Base-by-base conservation (phyloP, 2,888 invertebrate species). In the Octodonta nipae region DNA sequence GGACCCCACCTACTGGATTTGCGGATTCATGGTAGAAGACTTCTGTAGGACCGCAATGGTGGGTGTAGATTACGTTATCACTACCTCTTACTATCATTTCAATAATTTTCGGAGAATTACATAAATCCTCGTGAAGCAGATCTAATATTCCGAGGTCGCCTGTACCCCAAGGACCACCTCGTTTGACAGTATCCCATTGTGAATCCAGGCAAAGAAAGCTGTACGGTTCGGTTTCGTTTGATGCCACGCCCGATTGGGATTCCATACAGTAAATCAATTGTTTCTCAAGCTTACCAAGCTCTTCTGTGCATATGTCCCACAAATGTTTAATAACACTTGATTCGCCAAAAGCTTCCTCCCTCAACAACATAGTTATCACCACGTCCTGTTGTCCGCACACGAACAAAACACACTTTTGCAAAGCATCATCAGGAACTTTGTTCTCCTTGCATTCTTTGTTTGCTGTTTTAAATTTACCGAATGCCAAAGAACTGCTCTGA, bases 341-440 rank as follows among this genome's bases (percentile, higher is more conserved):
- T 46, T 80, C 71, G 28, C 72, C 66, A 0, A 71, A 69, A 0
- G 73, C 71, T 2, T 73, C 72, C 8, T 73, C 67, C 41, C 83
- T 81, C 47, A 87, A 57, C 0, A 88, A 54, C 31, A 84, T 62
- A 12, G 80, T 60, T 29, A 86, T 56, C 24, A 84, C 78, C 74
- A 84, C 83, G 54, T 83, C 84, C 51, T 83, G 79, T 44, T 83
- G 73, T 0, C 84, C 85, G 51, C 79, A 81, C 15, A 86, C 71
- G 52, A 82, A 86, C 33, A 86, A 60, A 36, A 76, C 75, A 4
- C 69, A 65, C 38, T 68, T 70, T 35, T 67, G 65, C 13, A 65
- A 49, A 6, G 53, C 54, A 2, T 48, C 48, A n/a, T n/a, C n/a
- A n/a, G n/a, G n/a, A n/a, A n/a, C n/a, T n/a, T n/a, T n/a, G n/a